Evolutionary conservation across 2,888 invertebrate species (phyloP), one percentile per base, ranked within the genome.

Genomic region (Hirtodrosophila histrioides): DNA sequence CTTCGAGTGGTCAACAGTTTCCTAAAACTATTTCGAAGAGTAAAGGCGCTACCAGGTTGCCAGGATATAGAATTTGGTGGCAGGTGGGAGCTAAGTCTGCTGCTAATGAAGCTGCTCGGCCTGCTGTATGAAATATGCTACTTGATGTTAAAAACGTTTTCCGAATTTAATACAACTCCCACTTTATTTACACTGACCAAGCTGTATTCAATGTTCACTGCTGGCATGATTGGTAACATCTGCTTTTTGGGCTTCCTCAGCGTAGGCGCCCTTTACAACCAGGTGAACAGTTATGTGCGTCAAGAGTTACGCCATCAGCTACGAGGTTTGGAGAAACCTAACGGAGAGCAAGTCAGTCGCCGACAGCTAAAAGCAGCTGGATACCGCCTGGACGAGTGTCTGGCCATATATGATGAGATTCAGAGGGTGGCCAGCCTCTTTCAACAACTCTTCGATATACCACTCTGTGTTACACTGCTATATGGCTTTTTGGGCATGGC

Each of bases 241-340:
- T 61, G 62, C 43, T 78, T 78, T 12, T 37, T 78, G n/a, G 75
- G 78, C 12, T 83, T 69, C 36, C 62, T 83, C n/a, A 69, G 75
- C 24, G 39, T 83, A 36, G 80, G 76, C 0, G 69, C 69, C 0
- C 50, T 80, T 2, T 83, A 75, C 33, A 35, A 40, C 6, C 69
- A 61, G 48, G 48, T 83, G 12, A 77, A 81, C 49, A 35, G 37
- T 4, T 83, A 75, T 65, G 78, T 81, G 46, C 58, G 60, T 0
- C 50, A 61, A n/a, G 60, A 74, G 9, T 23, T 82, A 29, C 53
- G 64, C 0, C 66, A 49, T 1, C 64, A 72, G 31, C 36, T 83
- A 2, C 69, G 67, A 2, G 11, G 35, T 2, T 23, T 83, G 37
- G 71, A 73, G n/a, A 50, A 31, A 1, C 37, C 17, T 0, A 39